phyloP scores from a whole-genome alignment of 92 coral and sea anemone genomes.

The Nematostella vectensis region DNA sequence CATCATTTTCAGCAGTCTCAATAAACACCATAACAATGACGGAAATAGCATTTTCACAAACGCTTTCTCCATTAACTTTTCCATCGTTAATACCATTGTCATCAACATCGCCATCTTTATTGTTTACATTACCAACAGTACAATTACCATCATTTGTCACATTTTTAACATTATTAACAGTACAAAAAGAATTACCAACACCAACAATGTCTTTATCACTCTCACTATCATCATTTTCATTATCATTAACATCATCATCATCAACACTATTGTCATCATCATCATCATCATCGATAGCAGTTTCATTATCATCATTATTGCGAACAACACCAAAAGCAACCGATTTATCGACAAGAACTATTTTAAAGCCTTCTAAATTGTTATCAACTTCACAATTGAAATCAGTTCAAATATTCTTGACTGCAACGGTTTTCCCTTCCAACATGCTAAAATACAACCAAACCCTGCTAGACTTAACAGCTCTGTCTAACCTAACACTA shows the following conservation, averaged over 20 bases:
- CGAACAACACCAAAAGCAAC: background rate
- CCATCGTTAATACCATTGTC: background rate
- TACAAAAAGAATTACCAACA: background rate
- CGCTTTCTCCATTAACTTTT: background rate
- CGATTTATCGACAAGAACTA: too few species aligned
- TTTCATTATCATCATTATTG: background rate
- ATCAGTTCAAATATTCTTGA: too few species aligned
- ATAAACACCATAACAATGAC: background rate
- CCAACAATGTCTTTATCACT: background rate
- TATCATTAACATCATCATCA: background rate
- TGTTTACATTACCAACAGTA: background rate
- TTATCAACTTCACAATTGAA: too few species aligned
- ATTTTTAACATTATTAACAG: background rate
- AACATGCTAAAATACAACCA: too few species aligned
- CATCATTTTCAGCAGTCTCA: background rate
- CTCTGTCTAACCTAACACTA: too few species aligned
- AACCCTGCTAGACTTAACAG: too few species aligned
- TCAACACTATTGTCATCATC: background rate
- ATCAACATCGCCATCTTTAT: background rate
- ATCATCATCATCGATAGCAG: background rate
- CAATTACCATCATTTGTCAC: background rate
- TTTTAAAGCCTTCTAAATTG: too few species aligned
- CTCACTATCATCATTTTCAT: background rate
- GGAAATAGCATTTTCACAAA: background rate
- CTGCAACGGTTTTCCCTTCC: too few species aligned